phyloP scores from a whole-genome alignment of 2,797 vertebrate genomes.

The Eupleurogrammus muticus region DNA sequence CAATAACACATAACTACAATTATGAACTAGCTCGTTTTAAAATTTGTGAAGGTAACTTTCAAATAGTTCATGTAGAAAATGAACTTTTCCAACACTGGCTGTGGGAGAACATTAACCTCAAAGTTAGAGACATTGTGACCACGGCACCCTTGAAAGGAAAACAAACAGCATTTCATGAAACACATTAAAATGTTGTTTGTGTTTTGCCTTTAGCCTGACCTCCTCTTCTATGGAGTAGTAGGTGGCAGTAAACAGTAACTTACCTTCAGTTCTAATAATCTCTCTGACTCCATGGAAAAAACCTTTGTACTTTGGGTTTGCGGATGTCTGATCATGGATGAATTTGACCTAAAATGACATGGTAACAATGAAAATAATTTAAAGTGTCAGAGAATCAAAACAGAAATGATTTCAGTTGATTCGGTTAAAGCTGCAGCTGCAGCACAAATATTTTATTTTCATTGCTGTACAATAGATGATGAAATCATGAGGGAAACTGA shows the following conservation, averaged over 20 bases:
- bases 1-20: too few relatives aligned
- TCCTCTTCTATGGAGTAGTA: conserved; percentile 19
- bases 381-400: background rate
- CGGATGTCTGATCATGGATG: conserved; percentile 95
- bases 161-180: too few relatives aligned
- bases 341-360: conserved; percentile 91
- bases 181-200: too few relatives aligned
- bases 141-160: too few relatives aligned
- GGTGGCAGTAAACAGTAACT: conserved; percentile 47
- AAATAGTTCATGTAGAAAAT: too few relatives aligned
- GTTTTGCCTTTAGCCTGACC: too few relatives aligned
- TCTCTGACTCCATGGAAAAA: conserved; percentile 96
- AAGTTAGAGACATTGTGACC: too few relatives aligned
- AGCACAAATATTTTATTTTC: background rate
- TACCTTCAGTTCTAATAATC: conserved; percentile 92
- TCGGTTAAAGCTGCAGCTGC: background rate
- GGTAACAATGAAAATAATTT: background rate
- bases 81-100: too few relatives aligned
- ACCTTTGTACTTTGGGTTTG: conserved; percentile 93
- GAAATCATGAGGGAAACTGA: background rate
- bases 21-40: too few relatives aligned
- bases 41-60: too few relatives aligned
- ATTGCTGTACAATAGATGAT: background rate
- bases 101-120: conserved; percentile 1
- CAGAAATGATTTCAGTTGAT: background rate